phyloP scores from a whole-genome alignment of 2,113 vertebrate genomes.

The Silurus asotus region DNA sequence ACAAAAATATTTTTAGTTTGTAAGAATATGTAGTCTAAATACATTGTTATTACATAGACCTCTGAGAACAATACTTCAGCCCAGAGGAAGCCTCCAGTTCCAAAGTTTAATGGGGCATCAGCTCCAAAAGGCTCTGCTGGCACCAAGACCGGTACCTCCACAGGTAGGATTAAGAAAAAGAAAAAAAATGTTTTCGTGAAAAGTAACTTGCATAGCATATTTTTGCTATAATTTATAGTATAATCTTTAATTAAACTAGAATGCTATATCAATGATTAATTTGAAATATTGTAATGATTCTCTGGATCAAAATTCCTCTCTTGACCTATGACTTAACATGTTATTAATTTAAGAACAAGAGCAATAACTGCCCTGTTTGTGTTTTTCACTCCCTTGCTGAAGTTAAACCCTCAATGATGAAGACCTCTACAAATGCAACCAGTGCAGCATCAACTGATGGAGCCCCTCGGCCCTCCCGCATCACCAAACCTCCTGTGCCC shows the following conservation, averaged over 20 bases:
- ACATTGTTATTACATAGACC: conserved; percentile 44
- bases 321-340: no score
- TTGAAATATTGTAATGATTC: not conserved
- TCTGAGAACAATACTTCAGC: conserved; percentile 60
- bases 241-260: not conserved
- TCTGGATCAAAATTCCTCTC: no score
- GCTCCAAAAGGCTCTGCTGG: conserved; percentile 66
- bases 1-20: not conserved
- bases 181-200: no score
- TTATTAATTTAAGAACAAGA: not conserved
- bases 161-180: conserved; percentile 51
- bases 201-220: not conserved
- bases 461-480: conserved; percentile 63
- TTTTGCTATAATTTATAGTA: not conserved
- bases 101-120: conserved; percentile 62
- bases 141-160: conserved; percentile 58
- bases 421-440: conserved; percentile 58
- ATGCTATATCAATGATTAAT: not conserved
- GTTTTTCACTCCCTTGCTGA: conserved; percentile 24
- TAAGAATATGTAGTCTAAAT: not conserved
- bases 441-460: conserved; percentile 62
- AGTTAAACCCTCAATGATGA: conserved; percentile 70
- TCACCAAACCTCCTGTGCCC: conserved; percentile 74
- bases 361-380: not conserved
- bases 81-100: conserved; percentile 76